These are phyloP conservation scores for Protobothrops flavoviridis DNA, from an alignment of 2,113 vertebrate species.

Conservation along the genomic window DNA sequence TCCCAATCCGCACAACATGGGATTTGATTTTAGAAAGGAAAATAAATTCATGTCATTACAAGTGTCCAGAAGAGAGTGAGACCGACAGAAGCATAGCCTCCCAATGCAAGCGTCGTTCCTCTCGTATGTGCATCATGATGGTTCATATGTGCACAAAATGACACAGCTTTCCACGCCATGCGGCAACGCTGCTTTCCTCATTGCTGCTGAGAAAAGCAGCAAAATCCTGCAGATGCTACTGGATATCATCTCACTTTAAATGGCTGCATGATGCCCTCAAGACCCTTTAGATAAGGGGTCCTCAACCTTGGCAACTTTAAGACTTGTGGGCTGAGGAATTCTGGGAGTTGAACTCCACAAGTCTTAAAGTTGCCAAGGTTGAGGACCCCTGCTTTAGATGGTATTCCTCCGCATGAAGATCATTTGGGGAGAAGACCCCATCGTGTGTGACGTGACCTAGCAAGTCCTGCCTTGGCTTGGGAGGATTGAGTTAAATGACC, in stretches of 20 bases:
- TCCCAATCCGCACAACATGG: not conserved
- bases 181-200: not conserved
- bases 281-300: not conserved
- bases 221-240: not conserved
- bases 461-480: not conserved
- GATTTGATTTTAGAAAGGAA: not conserved
- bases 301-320: no score
- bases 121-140: not conserved
- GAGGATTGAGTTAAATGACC: not conserved
- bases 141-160: not conserved
- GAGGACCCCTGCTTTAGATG: not conserved
- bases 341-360: no score
- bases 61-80: not conserved
- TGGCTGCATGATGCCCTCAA: not conserved
- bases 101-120: not conserved
- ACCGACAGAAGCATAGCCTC: not conserved
- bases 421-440: not conserved
- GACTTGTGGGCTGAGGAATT: no score
- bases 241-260: not conserved
- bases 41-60: not conserved
- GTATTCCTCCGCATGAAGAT: not conserved
- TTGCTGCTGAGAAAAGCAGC: not conserved
- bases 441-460: not conserved
- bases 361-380: no score
- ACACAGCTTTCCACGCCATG: not conserved